Conservation (phyloP, 1,140 invertebrate genomes). For the Eupristina koningsbergeri region DNA sequence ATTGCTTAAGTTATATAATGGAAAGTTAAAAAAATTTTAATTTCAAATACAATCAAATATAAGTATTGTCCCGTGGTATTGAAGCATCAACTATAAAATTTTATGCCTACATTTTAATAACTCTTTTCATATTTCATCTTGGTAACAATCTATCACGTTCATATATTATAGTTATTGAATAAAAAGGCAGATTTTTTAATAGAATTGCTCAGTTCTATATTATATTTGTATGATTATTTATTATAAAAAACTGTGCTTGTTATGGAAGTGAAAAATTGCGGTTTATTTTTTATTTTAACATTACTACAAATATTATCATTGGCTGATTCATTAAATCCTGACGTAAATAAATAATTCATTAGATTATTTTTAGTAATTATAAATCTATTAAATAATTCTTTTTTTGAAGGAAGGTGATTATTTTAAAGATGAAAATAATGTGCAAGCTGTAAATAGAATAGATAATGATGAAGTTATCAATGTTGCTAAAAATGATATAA, state of each 20-base stretch:
- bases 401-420: not conserved
- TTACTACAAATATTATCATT: not conserved
- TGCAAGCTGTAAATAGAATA: not conserved
- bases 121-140: not conserved
- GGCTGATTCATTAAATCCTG: not conserved
- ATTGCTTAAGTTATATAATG: not conserved
- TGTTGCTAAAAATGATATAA: not conserved
- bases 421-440: not conserved
- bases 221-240: conserved; percentile 12
- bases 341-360: conserved; percentile 22
- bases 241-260: not conserved
- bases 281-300: conserved; percentile 2
- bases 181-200: conserved; percentile 23
- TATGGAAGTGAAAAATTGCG: not conserved
- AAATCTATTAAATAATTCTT: conserved; percentile 1
- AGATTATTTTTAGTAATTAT: conserved; percentile 1
- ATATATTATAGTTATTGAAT: conserved; percentile 10
- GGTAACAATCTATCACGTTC: not conserved
- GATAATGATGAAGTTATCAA: not conserved
- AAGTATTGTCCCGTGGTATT: not conserved
- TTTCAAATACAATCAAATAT: conserved; percentile 24
- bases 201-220: conserved; percentile 15
- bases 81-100: conserved; percentile 27
- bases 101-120: conserved; percentile 27
- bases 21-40: conserved; percentile 3